phyloP scores from a whole-genome alignment of 2,888 invertebrate genomes.

The Ceraclea dissimilis region DNA sequence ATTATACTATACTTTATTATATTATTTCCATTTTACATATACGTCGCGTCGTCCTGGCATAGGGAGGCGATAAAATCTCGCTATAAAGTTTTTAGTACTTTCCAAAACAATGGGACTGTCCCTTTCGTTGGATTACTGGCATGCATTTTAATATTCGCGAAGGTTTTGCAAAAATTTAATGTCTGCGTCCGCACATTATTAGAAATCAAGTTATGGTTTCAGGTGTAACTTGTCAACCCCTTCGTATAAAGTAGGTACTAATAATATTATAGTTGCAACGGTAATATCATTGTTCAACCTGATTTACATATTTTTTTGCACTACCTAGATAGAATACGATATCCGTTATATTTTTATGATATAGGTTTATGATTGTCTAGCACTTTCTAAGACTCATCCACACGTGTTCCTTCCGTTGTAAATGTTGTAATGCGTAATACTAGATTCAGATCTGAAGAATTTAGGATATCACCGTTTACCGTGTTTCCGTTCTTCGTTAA shows the following conservation, averaged over 20 bases:
- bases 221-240: background rate
- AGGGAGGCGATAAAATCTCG: no score
- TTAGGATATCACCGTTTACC: background rate
- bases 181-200: background rate
- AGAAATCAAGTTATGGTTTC: background rate
- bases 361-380: no score
- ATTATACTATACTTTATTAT: background rate
- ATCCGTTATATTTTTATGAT: background rate
- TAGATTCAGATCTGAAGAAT: background rate
- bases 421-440: no score
- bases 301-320: conserved; percentile 1
- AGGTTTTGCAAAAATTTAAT: background rate
- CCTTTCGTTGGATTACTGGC: no score
- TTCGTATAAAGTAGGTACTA: background rate
- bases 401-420: background rate
- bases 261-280: background rate
- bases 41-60: background rate
- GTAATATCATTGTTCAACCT: background rate
- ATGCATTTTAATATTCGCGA: background rate
- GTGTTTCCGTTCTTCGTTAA: background rate
- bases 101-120: no score
- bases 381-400: background rate
- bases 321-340: background rate
- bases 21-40: background rate
- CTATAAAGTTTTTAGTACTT: no score